Base-by-base conservation (phyloP, 2,888 invertebrate species). In the Belgica antarctica region DNA sequence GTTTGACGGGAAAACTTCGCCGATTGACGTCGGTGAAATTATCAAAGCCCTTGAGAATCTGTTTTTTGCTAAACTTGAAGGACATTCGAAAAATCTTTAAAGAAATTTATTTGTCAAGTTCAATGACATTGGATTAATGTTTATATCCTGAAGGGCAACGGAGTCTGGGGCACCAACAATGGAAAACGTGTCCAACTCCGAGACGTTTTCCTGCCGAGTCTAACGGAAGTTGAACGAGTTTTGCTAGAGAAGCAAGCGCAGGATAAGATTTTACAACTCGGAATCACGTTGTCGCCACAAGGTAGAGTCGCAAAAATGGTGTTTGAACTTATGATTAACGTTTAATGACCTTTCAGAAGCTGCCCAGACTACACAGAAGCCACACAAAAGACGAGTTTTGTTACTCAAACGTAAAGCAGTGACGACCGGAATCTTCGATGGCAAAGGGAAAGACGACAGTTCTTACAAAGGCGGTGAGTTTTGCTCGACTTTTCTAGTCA, bases 401-500 rank as follows among this genome's bases (percentile, higher is more conserved):
- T 82, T 92, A 72, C 82, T 94, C 73, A 95, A 94, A 80, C 85
- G 91, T 77, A 92, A 94, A 77, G 92, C 94, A 0, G 84, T 93
- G 71, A 94, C 95, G 46, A 93, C 93, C 0, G 88, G 92, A 71
- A 89, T 93, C 81, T 92, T 93, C 77, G 92, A 92, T 78, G 87
- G 87, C 74, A 84, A 87, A 74, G 86, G 85, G 74, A 89, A 89
- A 71, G 90, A 89, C 75, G 89, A 87, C 73, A n/a, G n/a, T 74
- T 52, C 17, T 17, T 52, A 17, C 17, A 52, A 52, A 52, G 52
- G 52, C 22, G 22, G 22, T n/a, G n/a, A n/a, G n/a, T n/a, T n/a
- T n/a, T n/a, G n/a, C n/a, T n/a, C n/a, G n/a, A n/a, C n/a, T n/a
- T 47, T 41, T 41, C n/a, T 5, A 41, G 10, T 24, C n/a, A 15